Conservation (phyloP, 2,797 vertebrate species). For the Peromyscus nudipes region DNA sequence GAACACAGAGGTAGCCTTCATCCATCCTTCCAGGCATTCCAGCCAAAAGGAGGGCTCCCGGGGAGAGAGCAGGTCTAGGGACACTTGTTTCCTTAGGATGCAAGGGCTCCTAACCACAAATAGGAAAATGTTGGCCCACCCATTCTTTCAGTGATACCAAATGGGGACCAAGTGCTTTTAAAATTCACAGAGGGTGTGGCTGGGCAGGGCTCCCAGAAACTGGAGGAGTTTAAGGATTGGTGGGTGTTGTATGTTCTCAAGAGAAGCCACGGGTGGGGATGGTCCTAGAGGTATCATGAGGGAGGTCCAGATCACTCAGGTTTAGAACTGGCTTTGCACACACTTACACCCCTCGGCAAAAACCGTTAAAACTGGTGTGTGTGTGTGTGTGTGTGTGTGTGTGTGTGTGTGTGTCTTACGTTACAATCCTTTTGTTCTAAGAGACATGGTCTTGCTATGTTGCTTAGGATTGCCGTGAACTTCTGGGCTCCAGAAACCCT, state of each 20-base stretch:
- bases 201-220: neutral
- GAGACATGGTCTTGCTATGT: neutral
- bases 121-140: neutral
- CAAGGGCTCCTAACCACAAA: neutral
- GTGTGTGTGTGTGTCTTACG: neutral
- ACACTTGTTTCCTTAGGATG: neutral
- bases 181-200: neutral
- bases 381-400: too few relatives aligned
- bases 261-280: neutral
- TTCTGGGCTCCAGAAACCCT: neutral
- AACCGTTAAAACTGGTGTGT: neutral
- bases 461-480: neutral
- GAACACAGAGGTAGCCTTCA: neutral
- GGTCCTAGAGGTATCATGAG: neutral
- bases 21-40: neutral
- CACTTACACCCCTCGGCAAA: neutral
- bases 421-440: neutral
- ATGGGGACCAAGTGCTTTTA: constrained; percentile 10
- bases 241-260: neutral
- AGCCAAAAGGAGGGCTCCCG: neutral
- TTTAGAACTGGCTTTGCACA: neutral
- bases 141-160: neutral
- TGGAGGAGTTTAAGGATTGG: neutral
- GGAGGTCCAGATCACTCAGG: neutral
- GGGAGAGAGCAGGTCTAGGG: constrained; percentile 10